A percentile compares a stretch with the other conserved stretches of the same genome.
Evolutionary conservation across 35 echinoderm and acorn worm species (phyloP).

Genomic region (Ophioderma brevispina): DNA sequence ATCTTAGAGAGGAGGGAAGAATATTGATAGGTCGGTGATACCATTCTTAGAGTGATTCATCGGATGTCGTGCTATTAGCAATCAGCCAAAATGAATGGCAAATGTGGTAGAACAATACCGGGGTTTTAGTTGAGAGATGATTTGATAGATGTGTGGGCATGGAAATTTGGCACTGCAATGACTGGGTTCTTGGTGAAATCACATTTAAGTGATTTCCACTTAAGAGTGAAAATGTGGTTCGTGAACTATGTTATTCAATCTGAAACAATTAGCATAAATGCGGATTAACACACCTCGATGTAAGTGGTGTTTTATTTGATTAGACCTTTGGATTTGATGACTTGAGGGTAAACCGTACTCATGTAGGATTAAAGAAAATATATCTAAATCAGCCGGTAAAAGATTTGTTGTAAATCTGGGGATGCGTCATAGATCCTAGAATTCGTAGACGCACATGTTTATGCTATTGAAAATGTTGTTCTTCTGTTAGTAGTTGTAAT

Average conservation of each 20-base stretch:
- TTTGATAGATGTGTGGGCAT: neutral
- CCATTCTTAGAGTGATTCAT: neutral
- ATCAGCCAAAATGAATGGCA: neutral
- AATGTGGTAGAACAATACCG: neutral
- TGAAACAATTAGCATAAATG: neutral
- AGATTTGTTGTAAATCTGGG: no score
- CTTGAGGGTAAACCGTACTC: neutral
- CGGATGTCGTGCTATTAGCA: constrained; percentile 1
- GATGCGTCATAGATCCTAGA: no score
- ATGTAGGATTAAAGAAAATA: no score
- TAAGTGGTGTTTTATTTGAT: neutral
- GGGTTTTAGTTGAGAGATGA: neutral
- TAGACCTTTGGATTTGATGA: neutral
- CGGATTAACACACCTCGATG: neutral
- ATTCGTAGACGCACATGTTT: no score
- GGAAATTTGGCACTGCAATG: neutral
- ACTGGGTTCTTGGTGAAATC: neutral
- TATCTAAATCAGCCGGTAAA: no score
- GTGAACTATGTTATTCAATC: neutral
- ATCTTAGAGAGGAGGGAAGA: neutral
- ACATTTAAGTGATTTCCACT: neutral
- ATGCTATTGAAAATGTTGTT: no score
- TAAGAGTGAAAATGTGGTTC: neutral
- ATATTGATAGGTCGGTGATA: constrained; percentile 10
- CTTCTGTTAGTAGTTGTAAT: no score